Evolutionary conservation across 1,140 invertebrate genomes (phyloP), one percentile per base, ranked within the genome.

Genomic region (Conus betulinus): DNA sequence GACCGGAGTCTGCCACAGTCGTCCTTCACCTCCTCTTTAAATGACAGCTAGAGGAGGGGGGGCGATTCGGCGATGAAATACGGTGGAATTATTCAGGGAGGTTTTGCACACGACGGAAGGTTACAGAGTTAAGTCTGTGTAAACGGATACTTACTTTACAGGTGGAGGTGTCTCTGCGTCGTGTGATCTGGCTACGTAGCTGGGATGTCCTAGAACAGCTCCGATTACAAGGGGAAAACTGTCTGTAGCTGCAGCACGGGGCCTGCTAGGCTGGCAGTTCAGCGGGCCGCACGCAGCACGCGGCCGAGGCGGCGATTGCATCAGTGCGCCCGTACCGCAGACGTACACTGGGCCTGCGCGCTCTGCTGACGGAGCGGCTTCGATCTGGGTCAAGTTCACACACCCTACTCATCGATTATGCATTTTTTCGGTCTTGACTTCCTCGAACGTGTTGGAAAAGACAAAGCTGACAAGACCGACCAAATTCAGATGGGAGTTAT

Each of bases 331-430:
- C 13, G 67, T 20, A 71, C 67, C 67, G 20, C 17, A 71, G 67
- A 23, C 67, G 67, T 71, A 20, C 67, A 7, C 67, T 71, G 23
- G 67, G 67, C 67, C 67, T 71, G 67, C 67, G 7, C 67, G 67
- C 67, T 1, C 1, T 71, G 67, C 67, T 71, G 67, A 71, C 67
- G 23, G 6, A 23, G 67, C 67, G 67, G 11, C 11, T 71, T 71
- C 67, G 67, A 71, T 71, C 67, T 71, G 79, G 79, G 79, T 81
- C 79, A 81, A 81, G 79, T 53, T 81, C 76, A 60, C 76, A 78
- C 10, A 27, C 39, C 3, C 7, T 27, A 7, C 76, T n/a, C 76
- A 27, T 27, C 39, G n/a, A 27, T 51, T 78, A 39, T 13, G 11
- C 76, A 27, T 11, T 20, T 51, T 4, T 0, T 13, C 76, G 5